Base-by-base conservation (phyloP, 2,797 vertebrate species). In the Rhyacichthys aspro region DNA sequence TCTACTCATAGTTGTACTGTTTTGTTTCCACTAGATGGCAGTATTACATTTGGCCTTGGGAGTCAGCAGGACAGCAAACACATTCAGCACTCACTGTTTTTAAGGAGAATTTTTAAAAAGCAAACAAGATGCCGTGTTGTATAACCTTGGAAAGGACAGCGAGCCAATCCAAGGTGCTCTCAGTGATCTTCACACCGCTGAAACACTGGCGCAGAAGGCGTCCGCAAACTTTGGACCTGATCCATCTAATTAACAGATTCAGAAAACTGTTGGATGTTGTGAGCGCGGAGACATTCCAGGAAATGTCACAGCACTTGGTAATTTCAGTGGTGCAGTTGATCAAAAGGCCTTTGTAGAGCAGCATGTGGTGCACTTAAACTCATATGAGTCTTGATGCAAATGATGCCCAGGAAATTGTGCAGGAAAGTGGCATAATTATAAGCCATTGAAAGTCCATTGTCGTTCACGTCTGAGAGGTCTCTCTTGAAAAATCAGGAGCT, bases 401-500 rank as follows among this genome's bases (percentile, higher is more conserved):
- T 84, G 81, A 79, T 61, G 73, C 56, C 67, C 69, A 58, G 72
- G 73, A 81, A 83, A 85, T 78, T 79, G 81, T 78, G 71, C 84
- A 52, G 80, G 65, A 82, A 78, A 86, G 83, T 82, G 84, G 78
- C 77, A 72, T 88, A 87, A 88, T 88, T 85, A 88, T 61, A 74
- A 84, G 79, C 76, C 81, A 80, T 76, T 82, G 85, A 82, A 80
- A 79, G 84, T 82, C 83, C 78, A 81, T 88, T 88, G 85, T 86
- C 76, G 83, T 82, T 74, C 47, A 62, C 67, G 74, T 82, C 80
- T 86, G 84, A 88, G 86, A 87, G 87, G 83, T 84, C 84, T 86
- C 88, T 85, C 85, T 87, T 81, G 81, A 86, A 87, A 87, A 86
- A 87, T 84, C 85, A 82, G 78, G 76, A 82, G 81, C 84, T 79